Base-by-base conservation (phyloP, 1,140 invertebrate genomes). In the Drosophila trapezifrons region DNA sequence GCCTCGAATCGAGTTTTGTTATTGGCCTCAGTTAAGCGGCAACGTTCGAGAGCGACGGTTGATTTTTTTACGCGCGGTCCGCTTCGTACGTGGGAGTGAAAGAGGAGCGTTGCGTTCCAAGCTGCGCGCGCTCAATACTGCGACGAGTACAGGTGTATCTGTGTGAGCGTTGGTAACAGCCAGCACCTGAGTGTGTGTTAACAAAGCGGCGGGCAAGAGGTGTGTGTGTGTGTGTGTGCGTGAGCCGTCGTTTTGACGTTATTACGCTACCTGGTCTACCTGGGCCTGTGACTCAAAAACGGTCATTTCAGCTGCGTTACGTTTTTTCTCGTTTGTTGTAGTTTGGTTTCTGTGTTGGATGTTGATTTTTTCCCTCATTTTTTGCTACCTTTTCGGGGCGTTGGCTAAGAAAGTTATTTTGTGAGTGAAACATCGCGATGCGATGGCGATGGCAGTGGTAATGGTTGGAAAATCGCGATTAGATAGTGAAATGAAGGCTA, bases 281-380 rank as follows among this genome's bases (percentile, higher is more conserved):
- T 63, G 62, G 69, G 35, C 51, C 59, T 80, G 49, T 69, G 64
- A 79, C 84, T 79, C 71, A 83, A 89, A 72, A 83, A 89, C 79
- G 80, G 83, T 87, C 84, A 87, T 86, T 86, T 86, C 59, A 70
- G 85, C 75, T 78, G 75, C 71, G 80, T 86, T 73, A 78, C 78
- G 83, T 79, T 83, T 86, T 81, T 87, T 79, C 43, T 60, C 51
- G 55, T 29, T 56, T 60, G 29, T 22, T 47, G 69, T 45, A 40
- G 56, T 70, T 60, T 62, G 52, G 67, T 17, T 38, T 49, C 29
- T 54, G 55, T 60, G 32, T 17, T 42, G 51, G 29, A 46, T 63
- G 64, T 69, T 62, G 51, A 40, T 62, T 51, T 27, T 40, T 42
- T 25, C 20, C 38, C 22, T 20, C 12, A 29, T 45, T 55, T 51